Evolutionary conservation across 1,140 invertebrate species (phyloP), one percentile per base, ranked within the genome.

Genomic region (Contarinia nasturtii): DNA sequence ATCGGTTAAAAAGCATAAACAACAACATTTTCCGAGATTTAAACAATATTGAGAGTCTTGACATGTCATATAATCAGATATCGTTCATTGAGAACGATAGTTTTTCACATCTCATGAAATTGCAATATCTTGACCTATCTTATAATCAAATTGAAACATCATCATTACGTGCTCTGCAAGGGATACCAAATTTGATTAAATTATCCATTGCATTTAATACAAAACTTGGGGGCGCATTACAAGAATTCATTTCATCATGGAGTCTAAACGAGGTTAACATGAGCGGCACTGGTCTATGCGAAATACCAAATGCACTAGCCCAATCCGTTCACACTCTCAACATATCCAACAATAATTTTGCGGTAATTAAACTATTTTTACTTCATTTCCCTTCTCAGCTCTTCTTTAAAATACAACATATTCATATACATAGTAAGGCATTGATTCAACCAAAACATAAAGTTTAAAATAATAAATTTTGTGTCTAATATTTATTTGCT

Each of bases 231-330:
- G 63, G 51, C 7, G 57, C 61, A 8, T 56, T 58, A 55, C 58
- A 60, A 46, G 61, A 59, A 49, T 61, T 63, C 50, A 56, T 67
- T 5, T 65, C 60, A 7, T 58, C 65, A 18, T 64, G 65, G 53
- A 67, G 76, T 20, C 48, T 70, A 66, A 54, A 66, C 48, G 61
- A 63, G 46, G 43, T 63, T 53, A 61, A 63, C 50, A 81, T 86
- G 2, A 86, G 87, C 5, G 72, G 76, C 48, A 86, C 82, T 1
- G 79, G 81, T 21, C 68, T 94, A 14, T 74, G 71, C 46, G 72
- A 79, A 54, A 79, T 94, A 18, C 88, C 89, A 1, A 79, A 80
- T 44, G 79, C 82, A 38, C 68, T 93, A 44, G 89, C 88, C 7
- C 77, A 81, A 57, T 88, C 85, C 1, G 79, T 94, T 15, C 67